Percentiles rank a stretch among this genome's conserved stretches.
Conservation (phyloP, 2,113 vertebrate genomes). For the Lepisosteus oculatus region DNA sequence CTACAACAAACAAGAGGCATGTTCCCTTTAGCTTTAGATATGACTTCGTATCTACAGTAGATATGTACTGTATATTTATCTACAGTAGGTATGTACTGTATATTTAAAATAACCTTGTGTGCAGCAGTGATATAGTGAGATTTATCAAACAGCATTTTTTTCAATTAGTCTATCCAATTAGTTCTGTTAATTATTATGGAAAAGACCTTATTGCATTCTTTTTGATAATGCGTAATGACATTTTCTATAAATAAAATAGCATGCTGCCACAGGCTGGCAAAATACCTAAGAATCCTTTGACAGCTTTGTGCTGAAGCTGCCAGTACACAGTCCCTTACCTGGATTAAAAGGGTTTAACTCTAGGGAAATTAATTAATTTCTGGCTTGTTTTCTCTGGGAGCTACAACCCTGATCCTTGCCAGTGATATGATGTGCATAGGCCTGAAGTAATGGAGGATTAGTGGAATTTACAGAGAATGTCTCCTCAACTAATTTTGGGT, state of each 20-base stretch:
- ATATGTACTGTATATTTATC: too few species aligned
- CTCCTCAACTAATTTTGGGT: background rate
- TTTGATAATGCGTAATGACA: too few species aligned
- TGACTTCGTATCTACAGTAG: too few species aligned
- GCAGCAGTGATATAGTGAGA: too few species aligned
- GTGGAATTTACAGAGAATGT: background rate
- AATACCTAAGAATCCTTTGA: background rate
- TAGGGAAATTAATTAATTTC: background rate
- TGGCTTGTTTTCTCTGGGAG: background rate
- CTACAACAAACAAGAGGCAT: too few species aligned
- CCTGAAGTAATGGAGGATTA: background rate
- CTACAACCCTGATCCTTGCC: background rate
- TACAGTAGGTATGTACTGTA: too few species aligned
- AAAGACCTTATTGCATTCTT: too few species aligned
- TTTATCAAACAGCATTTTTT: too few species aligned
- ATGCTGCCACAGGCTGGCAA: background rate
- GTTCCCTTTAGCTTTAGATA: too few species aligned
- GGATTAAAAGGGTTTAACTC: background rate
- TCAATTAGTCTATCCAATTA: too few species aligned
- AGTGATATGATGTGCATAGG: background rate
- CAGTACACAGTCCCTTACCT: background rate
- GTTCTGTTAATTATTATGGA: too few species aligned
- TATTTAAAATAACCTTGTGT: too few species aligned
- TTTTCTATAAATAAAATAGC: background rate
- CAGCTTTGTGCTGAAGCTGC: background rate